Conservation (phyloP, 2,888 invertebrate genomes). For the Drosophila birchii region DNA sequence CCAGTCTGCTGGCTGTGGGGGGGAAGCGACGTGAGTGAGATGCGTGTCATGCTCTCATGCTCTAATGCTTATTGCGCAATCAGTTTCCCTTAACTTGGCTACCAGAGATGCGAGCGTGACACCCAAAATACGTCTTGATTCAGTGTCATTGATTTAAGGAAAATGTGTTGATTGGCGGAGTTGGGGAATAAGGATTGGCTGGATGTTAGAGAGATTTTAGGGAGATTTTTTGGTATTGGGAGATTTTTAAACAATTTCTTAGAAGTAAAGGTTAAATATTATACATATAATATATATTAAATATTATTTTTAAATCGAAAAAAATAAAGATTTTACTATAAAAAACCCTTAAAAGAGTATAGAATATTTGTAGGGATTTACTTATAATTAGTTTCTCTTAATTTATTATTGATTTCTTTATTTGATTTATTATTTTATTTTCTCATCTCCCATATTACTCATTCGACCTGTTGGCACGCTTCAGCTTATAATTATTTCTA, state of each 20-base stretch:
- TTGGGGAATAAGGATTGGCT: too few relatives aligned
- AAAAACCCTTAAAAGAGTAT: too few relatives aligned
- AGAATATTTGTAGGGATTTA: background rate
- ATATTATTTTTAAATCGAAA: too few relatives aligned
- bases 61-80: constrained; percentile 69
- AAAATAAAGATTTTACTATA: too few relatives aligned
- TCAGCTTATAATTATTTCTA: background rate
- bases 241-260: background rate
- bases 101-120: constrained; percentile 36
- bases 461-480: constrained; percentile 2
- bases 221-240: background rate
- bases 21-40: constrained; percentile 27
- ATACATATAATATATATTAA: too few relatives aligned
- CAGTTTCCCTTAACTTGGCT: constrained; percentile 48
- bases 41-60: constrained; percentile 49
- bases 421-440: background rate
- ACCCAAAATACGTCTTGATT: constrained; percentile 39
- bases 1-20: background rate
- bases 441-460: background rate
- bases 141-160: constrained; percentile 34
- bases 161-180: constrained; percentile 22
- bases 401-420: background rate
- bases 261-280: too few relatives aligned
- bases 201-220: background rate
- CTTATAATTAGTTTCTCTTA: accelerated